Conservation (phyloP, 2,113 vertebrate genomes). For the Sminthopsis crassicaudata region DNA sequence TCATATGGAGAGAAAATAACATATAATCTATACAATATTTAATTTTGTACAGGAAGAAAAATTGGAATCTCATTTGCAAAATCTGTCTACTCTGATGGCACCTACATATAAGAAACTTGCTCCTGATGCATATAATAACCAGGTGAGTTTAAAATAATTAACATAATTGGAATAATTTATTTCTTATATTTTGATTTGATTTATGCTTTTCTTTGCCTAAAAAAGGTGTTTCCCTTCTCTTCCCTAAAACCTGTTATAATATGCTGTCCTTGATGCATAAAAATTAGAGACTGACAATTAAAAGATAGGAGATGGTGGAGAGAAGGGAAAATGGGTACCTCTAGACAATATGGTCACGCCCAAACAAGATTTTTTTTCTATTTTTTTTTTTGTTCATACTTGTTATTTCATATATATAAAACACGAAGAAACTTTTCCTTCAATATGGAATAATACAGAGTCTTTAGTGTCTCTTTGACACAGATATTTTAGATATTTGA, state of each 20-base stretch:
- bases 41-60: slow-evolving; percentile 91
- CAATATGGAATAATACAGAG: neutral
- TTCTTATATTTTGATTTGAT: neutral
- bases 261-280: neutral
- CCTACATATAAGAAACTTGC: slow-evolving; percentile 95
- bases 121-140: slow-evolving; percentile 96
- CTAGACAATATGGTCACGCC: neutral
- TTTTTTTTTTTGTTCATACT: neutral
- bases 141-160: slow-evolving; percentile 84
- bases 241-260: neutral
- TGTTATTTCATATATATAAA: neutral
- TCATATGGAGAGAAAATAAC: neutral
- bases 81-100: slow-evolving; percentile 92
- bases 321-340: neutral
- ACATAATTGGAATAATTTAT: neutral
- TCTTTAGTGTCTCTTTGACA: neutral
- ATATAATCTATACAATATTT: slow-evolving; percentile 58
- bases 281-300: neutral
- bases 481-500: neutral
- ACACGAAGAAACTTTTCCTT: neutral
- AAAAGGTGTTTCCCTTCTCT: neutral
- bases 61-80: slow-evolving; percentile 93
- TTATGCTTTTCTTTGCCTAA: neutral
- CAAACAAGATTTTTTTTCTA: neutral
- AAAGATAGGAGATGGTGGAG: neutral